These are phyloP conservation scores for Drosophila dives DNA, from an alignment of 2,888 invertebrate genomes.

Conservation along the genomic window DNA sequence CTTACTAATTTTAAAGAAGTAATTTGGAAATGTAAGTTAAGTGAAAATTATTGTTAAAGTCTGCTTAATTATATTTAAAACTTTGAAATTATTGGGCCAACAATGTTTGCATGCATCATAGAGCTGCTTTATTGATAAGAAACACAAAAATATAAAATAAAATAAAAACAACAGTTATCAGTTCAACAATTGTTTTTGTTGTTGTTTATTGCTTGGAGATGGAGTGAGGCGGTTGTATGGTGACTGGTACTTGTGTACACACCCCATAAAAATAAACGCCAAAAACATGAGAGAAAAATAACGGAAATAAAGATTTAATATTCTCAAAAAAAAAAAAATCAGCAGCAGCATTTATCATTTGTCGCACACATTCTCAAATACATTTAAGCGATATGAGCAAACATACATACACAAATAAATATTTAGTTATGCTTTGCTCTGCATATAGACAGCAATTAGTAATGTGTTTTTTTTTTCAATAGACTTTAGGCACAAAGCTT, in stretches of 20 bases:
- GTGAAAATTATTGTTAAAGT: neutral
- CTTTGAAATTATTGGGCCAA: neutral
- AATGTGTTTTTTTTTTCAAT: neutral
- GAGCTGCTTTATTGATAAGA: conserved; percentile 13
- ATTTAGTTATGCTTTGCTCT: neutral
- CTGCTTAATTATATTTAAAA: neutral
- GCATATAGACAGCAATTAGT: neutral
- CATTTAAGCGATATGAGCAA: neutral
- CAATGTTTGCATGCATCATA: neutral
- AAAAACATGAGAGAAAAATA: conserved; percentile 5
- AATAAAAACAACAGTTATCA: conserved; percentile 32
- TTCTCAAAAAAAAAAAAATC: neutral
- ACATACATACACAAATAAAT: neutral
- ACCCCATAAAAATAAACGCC: conserved; percentile 43
- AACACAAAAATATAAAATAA: neutral
- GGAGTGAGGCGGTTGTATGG: conserved; percentile 13
- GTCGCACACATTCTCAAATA: neutral
- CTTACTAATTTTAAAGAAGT: neutral
- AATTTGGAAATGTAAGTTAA: neutral
- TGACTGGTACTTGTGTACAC: conserved; percentile 52
- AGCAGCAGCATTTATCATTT: conserved; percentile 3
- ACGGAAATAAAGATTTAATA: conserved; percentile 2
- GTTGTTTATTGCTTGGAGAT: conserved; percentile 1
- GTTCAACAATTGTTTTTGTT: conserved; percentile 7
- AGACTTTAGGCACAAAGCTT: neutral